Evolutionary conservation across 2,113 vertebrate species (phyloP).

Genomic region (Pelusios castaneus): DNA sequence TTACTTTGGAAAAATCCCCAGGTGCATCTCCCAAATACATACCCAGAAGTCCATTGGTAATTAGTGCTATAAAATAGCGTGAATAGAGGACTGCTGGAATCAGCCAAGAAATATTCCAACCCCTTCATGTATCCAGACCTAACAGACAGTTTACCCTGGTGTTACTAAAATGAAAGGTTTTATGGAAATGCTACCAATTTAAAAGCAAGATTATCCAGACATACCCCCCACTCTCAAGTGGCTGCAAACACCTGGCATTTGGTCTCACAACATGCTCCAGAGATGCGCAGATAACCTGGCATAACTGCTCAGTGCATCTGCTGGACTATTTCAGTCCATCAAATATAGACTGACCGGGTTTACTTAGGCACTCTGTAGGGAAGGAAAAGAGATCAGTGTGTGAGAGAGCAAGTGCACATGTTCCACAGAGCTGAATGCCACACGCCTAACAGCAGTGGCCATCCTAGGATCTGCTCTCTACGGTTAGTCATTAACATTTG

Average conservation of each 20-base stretch:
- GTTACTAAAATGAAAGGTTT: background rate
- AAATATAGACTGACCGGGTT: background rate
- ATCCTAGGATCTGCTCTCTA: background rate
- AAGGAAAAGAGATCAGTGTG: background rate
- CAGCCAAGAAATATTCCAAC: background rate
- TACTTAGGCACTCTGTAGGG: background rate
- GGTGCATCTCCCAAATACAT: background rate
- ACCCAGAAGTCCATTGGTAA: background rate
- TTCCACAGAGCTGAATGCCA: accelerated
- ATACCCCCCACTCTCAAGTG: accelerated
- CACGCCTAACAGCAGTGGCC: background rate
- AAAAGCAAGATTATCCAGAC: background rate
- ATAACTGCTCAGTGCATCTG: background rate
- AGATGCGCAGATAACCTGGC: background rate
- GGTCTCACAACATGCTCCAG: background rate
- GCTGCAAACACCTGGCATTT: background rate
- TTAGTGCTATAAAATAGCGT: background rate
- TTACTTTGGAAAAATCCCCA: background rate
- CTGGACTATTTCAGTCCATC: background rate
- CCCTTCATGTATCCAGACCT: background rate
- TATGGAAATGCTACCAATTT: background rate
- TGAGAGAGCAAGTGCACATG: accelerated
- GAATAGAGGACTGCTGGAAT: background rate
- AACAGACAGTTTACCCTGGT: accelerated
- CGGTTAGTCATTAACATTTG: background rate